These are phyloP conservation scores for Trichechus manatus DNA, from an alignment of 2,113 vertebrate genomes.

Conservation along the genomic window DNA sequence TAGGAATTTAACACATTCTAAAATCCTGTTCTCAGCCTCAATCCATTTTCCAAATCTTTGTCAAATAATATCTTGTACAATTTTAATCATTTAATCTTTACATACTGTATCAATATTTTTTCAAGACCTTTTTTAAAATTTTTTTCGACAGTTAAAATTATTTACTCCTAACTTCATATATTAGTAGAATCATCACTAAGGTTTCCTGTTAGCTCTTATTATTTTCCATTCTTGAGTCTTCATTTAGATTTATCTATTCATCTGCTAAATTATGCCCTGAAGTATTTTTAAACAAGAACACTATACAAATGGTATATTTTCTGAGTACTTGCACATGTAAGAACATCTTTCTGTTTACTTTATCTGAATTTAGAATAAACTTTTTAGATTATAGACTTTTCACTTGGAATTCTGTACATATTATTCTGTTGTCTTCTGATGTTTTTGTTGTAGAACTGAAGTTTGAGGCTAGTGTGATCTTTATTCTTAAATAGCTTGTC, in stretches of 20 bases:
- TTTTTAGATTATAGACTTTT: not conserved
- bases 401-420: not conserved
- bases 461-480: not conserved
- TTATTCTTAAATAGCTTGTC: not conserved
- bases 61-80: not conserved
- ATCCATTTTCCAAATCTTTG: not conserved
- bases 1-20: not conserved
- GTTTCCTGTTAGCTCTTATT: not conserved
- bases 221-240: not conserved
- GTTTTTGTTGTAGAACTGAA: slow-evolving; percentile 12
- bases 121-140: not conserved
- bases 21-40: not conserved
- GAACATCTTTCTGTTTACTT: slow-evolving; percentile 3
- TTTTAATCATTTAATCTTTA: not conserved
- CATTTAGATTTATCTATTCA: not conserved
- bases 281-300: slow-evolving; percentile 10
- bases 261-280: not conserved
- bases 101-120: not conserved
- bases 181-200: not conserved
- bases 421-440: not conserved
- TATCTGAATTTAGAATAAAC: not conserved
- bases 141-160: not conserved
- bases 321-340: not conserved
- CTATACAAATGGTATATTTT: not conserved
- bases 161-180: not conserved